Evolutionary conservation across 2,888 invertebrate genomes (phyloP).

Genomic region (Lycophotia porphyrea): DNA sequence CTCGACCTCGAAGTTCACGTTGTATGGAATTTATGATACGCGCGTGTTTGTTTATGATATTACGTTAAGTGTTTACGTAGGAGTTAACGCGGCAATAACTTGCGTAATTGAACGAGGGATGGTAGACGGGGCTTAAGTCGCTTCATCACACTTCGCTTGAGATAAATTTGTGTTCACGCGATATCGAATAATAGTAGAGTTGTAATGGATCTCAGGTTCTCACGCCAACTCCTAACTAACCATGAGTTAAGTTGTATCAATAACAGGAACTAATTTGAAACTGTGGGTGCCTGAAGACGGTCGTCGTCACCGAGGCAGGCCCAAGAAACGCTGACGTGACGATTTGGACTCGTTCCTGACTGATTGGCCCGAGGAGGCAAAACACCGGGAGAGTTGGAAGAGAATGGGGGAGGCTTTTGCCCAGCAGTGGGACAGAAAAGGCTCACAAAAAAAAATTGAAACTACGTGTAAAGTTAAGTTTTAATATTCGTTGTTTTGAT

Average conservation of each 20-base stretch:
- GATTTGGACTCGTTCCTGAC: too few species aligned
- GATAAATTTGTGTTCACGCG: slow-evolving; percentile 36
- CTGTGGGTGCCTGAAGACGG: too few species aligned
- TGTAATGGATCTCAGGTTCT: slow-evolving; percentile 14
- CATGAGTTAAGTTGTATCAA: slow-evolving; percentile 18
- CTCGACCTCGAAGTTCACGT: slow-evolving; percentile 5
- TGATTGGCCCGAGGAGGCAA: too few species aligned
- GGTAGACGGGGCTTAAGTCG: slow-evolving; percentile 26
- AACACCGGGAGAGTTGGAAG: too few species aligned
- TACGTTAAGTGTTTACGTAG: slow-evolving; percentile 55
- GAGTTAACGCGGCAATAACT: slow-evolving; percentile 56
- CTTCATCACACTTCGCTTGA: slow-evolving; percentile 41
- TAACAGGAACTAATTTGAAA: not conserved
- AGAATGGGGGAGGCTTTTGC: too few species aligned
- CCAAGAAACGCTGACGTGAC: too few species aligned
- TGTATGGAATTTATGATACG: slow-evolving; percentile 38
- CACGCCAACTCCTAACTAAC: not conserved
- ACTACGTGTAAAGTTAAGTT: not conserved
- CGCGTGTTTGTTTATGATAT: slow-evolving; percentile 48
- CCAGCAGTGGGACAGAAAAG: too few species aligned
- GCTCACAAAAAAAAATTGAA: too few species aligned
- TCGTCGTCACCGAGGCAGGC: too few species aligned
- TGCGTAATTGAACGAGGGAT: slow-evolving; percentile 50
- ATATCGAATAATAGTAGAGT: not conserved
- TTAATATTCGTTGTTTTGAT: not conserved